Evolutionary conservation across 2,797 vertebrate genomes (phyloP).

Genomic region (Gila robusta): DNA sequence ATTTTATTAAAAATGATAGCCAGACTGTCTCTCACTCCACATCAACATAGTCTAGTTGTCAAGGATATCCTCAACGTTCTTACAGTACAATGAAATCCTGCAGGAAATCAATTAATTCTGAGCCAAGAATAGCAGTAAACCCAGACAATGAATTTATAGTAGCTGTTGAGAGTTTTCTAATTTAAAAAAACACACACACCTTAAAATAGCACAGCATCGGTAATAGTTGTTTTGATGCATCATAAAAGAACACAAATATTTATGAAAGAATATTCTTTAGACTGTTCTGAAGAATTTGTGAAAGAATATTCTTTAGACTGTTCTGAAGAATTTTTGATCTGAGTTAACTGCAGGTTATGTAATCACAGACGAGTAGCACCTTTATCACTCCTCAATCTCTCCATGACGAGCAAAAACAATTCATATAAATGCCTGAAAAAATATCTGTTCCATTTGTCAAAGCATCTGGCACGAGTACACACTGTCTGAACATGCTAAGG

Average conservation of each 20-base stretch:
- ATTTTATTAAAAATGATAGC: constrained; percentile 20
- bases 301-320: neutral
- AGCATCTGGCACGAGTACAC: neutral
- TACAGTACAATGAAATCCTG: constrained; percentile 1
- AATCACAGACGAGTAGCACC: constrained; percentile 13
- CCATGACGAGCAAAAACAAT: neutral
- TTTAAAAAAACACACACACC: neutral
- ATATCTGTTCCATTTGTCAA: neutral
- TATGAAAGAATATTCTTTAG: neutral
- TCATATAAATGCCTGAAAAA: neutral
- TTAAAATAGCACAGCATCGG: neutral
- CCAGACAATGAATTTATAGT: neutral
- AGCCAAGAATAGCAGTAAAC: constrained; percentile 7
- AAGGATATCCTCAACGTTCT: constrained; percentile 27
- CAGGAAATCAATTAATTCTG: constrained; percentile 11
- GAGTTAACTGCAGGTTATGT: constrained; percentile 22
- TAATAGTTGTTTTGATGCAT: neutral
- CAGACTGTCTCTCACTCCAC: neutral
- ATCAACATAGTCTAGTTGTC: constrained; percentile 7
- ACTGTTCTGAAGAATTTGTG: neutral
- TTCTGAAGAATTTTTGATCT: neutral
- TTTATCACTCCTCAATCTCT: constrained; percentile 1
- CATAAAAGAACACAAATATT: neutral
- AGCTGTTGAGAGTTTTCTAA: neutral
- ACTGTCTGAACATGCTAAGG: neutral